Conservation (phyloP, 2,888 invertebrate genomes). For the Drosophila tanythrix region DNA sequence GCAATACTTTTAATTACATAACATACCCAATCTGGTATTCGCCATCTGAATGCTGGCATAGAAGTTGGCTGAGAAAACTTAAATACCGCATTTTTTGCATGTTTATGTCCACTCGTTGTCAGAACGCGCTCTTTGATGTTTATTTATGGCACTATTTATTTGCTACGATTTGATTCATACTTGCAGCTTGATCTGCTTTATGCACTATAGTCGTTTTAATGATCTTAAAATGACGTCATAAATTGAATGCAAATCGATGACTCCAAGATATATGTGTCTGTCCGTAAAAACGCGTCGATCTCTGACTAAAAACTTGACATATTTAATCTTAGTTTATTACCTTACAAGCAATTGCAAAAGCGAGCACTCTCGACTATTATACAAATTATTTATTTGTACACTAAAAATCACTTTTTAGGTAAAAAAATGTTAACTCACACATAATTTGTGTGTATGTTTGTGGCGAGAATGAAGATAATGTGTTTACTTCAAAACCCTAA, state of each 20-base stretch:
- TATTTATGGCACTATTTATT: conserved; percentile 1
- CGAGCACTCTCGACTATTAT: background rate
- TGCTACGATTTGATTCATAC: conserved; percentile 23
- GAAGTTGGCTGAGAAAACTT: conserved; percentile 7
- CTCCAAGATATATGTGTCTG: background rate
- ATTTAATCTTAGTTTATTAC: background rate
- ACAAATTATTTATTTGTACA: background rate
- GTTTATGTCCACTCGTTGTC: background rate
- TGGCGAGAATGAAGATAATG: no score
- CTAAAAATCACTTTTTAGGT: background rate
- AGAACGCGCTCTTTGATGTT: conserved; percentile 1
- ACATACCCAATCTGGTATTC: conserved; percentile 10
- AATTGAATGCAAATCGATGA: background rate
- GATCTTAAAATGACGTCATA: background rate
- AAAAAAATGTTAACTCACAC: background rate
- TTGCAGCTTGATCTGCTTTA: conserved; percentile 3
- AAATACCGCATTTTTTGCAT: conserved; percentile 2
- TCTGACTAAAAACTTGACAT: background rate
- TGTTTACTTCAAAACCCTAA: no score
- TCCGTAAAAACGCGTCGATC: background rate
- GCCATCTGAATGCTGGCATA: conserved; percentile 9
- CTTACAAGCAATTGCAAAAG: background rate
- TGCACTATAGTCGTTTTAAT: background rate
- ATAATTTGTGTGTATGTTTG: background rate
- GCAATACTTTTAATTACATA: conserved; percentile 50